Percentiles rank a stretch among this genome's conserved stretches.
These are phyloP conservation scores for Colinus virginianus DNA, from an alignment of 2,113 vertebrate species.

Conservation along the genomic window DNA sequence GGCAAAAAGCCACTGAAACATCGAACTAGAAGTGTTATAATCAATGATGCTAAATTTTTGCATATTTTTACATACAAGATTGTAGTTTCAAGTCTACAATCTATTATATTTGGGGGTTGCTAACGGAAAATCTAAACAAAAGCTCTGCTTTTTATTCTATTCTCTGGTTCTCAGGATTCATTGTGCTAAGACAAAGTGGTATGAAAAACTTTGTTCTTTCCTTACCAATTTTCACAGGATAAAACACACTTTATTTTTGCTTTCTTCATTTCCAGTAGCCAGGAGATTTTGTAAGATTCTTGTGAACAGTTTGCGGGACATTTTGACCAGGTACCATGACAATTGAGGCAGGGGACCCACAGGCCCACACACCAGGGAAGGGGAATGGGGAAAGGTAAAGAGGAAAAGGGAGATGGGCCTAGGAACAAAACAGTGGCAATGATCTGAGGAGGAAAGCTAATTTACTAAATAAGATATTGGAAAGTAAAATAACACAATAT, in stretches of 20 bases:
- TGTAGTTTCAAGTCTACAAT: background rate
- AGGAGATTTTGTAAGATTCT: background rate
- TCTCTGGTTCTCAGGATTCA: background rate
- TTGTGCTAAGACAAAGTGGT: background rate
- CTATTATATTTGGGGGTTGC: background rate
- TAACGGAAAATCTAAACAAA: slow-evolving; percentile 42
- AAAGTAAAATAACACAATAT: too few relatives aligned
- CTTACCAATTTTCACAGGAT: background rate
- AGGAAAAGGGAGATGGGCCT: too few relatives aligned
- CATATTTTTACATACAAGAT: slow-evolving; percentile 22
- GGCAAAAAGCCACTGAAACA: slow-evolving; percentile 8
- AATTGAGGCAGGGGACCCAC: too few relatives aligned
- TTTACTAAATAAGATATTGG: too few relatives aligned
- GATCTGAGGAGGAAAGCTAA: too few relatives aligned
- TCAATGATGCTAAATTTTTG: slow-evolving; percentile 33
- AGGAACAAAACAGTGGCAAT: too few relatives aligned
- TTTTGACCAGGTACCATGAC: too few relatives aligned
- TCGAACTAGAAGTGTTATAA: background rate
- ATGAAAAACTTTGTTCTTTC: background rate
- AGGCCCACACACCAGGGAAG: too few relatives aligned
- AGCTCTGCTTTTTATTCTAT: background rate
- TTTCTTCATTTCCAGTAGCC: background rate
- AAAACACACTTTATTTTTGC: background rate
- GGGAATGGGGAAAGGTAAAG: too few relatives aligned
- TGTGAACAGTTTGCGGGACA: background rate